Conservation (phyloP, 2,888 invertebrate species). For the Gerris lacustris region DNA sequence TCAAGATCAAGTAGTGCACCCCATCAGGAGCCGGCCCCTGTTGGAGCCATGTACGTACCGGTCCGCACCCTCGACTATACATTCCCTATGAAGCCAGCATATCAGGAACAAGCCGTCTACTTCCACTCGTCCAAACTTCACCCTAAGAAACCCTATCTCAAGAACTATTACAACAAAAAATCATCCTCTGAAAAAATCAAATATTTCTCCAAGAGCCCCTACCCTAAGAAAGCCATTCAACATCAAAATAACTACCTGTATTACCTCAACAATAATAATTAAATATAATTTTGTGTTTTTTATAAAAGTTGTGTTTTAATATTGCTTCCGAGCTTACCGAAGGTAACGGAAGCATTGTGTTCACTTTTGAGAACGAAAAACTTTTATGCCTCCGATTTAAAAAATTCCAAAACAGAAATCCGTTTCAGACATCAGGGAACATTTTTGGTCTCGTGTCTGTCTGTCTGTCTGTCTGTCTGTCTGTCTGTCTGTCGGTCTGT, state of each 20-base stretch:
- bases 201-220: slow-evolving; percentile 22
- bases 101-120: slow-evolving; percentile 14
- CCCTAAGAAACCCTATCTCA: slow-evolving; percentile 18
- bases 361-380: no score
- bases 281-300: not conserved
- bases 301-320: not conserved
- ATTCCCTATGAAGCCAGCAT: slow-evolving; percentile 8
- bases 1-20: slow-evolving; percentile 1
- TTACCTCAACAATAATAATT: slow-evolving; percentile 1
- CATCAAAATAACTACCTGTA: slow-evolving; percentile 13
- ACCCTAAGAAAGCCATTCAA: slow-evolving; percentile 26
- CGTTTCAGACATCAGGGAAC: no score
- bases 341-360: no score
- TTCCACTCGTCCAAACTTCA: slow-evolving; percentile 19
- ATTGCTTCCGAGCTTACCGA: no score
- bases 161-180: slow-evolving; percentile 21
- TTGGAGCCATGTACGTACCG: not conserved
- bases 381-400: no score
- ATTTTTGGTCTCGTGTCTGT: no score
- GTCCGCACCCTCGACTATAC: slow-evolving; percentile 4
- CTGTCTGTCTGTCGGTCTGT: no score
- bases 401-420: no score
- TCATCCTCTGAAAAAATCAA: slow-evolving; percentile 16
- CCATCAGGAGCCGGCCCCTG: not conserved
- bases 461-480: no score